These are phyloP conservation scores for Troglohyphantes excavatus DNA, from an alignment of 2,888 invertebrate species.

Conservation along the genomic window DNA sequence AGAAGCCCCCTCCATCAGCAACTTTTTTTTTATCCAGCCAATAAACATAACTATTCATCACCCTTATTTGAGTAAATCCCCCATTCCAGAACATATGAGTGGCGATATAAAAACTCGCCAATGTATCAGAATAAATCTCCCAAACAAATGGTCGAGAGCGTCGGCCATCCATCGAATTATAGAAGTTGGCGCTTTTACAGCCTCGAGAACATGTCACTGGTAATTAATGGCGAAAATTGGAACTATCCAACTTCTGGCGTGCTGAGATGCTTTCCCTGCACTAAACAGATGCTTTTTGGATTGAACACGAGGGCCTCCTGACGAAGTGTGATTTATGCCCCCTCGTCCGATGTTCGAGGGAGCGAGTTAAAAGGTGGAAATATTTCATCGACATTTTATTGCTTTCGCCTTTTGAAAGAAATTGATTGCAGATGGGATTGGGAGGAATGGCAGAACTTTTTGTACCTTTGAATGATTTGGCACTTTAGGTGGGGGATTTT, in stretches of 20 bases:
- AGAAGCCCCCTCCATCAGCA: not conserved
- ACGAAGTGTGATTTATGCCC: slow-evolving; percentile 70
- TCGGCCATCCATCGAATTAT: slow-evolving; percentile 28
- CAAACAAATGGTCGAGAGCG: slow-evolving; percentile 51
- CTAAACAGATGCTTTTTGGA: slow-evolving; percentile 62
- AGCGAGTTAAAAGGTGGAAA: slow-evolving; percentile 64
- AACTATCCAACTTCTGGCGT: slow-evolving; percentile 1
- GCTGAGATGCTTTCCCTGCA: slow-evolving; percentile 18
- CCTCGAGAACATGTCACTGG: slow-evolving; percentile 43
- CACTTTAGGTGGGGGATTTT: too few relatives aligned
- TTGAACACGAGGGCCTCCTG: slow-evolving; percentile 47
- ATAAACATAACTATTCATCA: slow-evolving; percentile 24
- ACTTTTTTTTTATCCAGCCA: not conserved
- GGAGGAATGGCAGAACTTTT: slow-evolving; percentile 13
- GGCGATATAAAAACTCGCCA: slow-evolving; percentile 7
- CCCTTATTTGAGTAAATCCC: slow-evolving; percentile 16
- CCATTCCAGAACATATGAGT: not conserved
- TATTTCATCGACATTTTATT: slow-evolving; percentile 64
- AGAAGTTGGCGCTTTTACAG: slow-evolving; percentile 10
- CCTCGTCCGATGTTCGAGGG: slow-evolving; percentile 22
- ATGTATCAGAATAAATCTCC: slow-evolving; percentile 65
- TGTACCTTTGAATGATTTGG: too few relatives aligned
- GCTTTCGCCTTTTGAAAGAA: slow-evolving; percentile 22
- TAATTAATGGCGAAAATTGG: slow-evolving; percentile 66
- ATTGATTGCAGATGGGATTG: slow-evolving; percentile 64